Evolutionary conservation across 2,888 invertebrate genomes (phyloP), one percentile per base, ranked within the genome.

Genomic region (Ichneumoninae sp.): DNA sequence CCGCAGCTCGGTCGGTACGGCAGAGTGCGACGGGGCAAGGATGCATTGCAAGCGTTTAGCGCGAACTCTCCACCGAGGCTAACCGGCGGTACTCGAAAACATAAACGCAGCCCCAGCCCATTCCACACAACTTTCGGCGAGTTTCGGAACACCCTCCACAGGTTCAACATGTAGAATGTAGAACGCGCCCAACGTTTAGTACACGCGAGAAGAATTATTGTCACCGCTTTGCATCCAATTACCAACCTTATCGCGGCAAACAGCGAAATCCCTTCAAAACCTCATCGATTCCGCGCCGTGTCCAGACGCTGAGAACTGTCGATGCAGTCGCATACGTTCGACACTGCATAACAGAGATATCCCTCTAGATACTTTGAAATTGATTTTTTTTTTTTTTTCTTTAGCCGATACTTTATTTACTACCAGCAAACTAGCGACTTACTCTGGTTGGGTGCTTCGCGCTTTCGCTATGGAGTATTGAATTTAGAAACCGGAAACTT

Each of bases 211-310:
- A 68, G 79, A 86, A 86, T 86, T 86, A 86, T 86, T 78, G 74
- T 80, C 60, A 81, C 54, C 77, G 62, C 72, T 83, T 86, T 85
- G 72, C 80, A 80, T 84, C 75, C 82, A 86, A 82, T 86, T 87
- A 83, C 82, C 82, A 60, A 40, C 77, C 70, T 82, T 83, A 83
- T 74, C 79, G 78, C 69, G 44, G 54, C 76, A 50, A 54, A 50
- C 80, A 77, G 75, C 54, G 68, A 78, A 80, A 82, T 82, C 81
- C 70, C 47, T 66, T 47, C 44, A 52, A 75, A 72, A 72, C 62
- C 65, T 50, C 44, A 76, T 62, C 62, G 76, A 75, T 72, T 72
- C 60, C 66, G 22, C 16, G 3, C n/a, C 22, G n/a, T 70, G 71
- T 71, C 44, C 30, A 60, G 36, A 78, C 36, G 47, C 47, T 68